phyloP scores from a whole-genome alignment of 2,888 invertebrate species.

The Tetragonisca angustula region DNA sequence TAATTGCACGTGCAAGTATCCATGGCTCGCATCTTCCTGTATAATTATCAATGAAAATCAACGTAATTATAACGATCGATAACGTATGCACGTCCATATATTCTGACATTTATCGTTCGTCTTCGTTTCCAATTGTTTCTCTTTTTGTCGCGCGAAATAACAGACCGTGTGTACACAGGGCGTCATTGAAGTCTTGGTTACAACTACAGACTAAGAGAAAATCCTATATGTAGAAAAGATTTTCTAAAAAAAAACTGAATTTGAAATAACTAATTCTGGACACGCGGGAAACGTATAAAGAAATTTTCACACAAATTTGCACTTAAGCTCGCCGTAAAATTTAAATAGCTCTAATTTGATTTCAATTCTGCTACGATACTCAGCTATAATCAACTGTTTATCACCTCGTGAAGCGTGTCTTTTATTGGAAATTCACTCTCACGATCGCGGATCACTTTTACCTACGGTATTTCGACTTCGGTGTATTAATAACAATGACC shows the following conservation, averaged over 20 bases:
- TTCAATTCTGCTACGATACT: too few species aligned
- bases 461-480: constrained; percentile 13
- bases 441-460: not conserved
- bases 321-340: too few species aligned
- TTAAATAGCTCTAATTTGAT: not conserved
- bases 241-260: too few species aligned
- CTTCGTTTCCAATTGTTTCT: not conserved
- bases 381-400: too few species aligned
- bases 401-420: not conserved
- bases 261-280: too few species aligned
- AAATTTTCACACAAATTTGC: too few species aligned
- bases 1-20: constrained; percentile 69
- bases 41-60: constrained; percentile 68
- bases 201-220: too few species aligned
- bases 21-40: constrained; percentile 53
- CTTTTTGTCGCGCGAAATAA: not conserved
- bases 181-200: too few species aligned
- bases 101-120: not conserved
- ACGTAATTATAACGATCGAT: constrained; percentile 38
- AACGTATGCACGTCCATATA: not conserved
- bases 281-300: too few species aligned
- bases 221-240: too few species aligned
- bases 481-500: constrained; percentile 19
- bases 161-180: not conserved
- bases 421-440: not conserved